Percentiles rank a stretch among this genome's conserved stretches.
These are phyloP conservation scores for Drosophila kambysellisi DNA, from an alignment of 2,888 invertebrate genomes.

Conservation along the genomic window DNA sequence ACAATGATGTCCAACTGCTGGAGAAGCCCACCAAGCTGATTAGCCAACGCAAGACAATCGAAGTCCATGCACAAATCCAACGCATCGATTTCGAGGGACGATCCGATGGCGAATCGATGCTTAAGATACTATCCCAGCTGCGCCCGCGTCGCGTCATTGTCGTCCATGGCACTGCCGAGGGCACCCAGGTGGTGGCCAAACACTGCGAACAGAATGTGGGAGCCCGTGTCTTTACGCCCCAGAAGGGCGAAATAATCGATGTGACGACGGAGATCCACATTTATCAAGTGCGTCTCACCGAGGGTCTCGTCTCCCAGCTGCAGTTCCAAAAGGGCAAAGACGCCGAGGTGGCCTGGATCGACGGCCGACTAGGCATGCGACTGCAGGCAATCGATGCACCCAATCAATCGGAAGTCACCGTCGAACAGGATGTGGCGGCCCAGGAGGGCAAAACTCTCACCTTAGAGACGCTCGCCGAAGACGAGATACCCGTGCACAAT, in stretches of 20 bases:
- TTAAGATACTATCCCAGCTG: slow-evolving; percentile 92
- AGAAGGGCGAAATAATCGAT: slow-evolving; percentile 93
- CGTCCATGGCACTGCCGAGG: slow-evolving; percentile 90
- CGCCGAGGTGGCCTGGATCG: slow-evolving; percentile 98
- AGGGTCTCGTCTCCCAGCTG: slow-evolving; percentile 94
- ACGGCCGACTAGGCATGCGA: slow-evolving; percentile 90
- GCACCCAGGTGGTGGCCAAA: slow-evolving; percentile 89
- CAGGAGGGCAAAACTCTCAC: slow-evolving; percentile 88
- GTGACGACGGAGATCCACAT: slow-evolving; percentile 99
- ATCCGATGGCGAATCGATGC: slow-evolving; percentile 93
- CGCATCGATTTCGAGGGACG: slow-evolving; percentile 99
- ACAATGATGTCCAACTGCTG: slow-evolving; percentile 83
- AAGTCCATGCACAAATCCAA: slow-evolving; percentile 93
- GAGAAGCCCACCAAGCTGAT: slow-evolving; percentile 97
- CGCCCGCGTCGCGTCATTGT: slow-evolving; percentile 93
- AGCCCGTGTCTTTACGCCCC: slow-evolving; percentile 93
- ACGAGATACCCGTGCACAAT: slow-evolving; percentile 89
- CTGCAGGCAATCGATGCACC: slow-evolving; percentile 87
- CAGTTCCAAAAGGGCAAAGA: slow-evolving; percentile 94
- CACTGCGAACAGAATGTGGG: slow-evolving; percentile 90
- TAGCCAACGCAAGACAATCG: slow-evolving; percentile 89
- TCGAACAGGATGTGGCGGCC: slow-evolving; percentile 72
- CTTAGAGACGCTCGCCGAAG: slow-evolving; percentile 88
- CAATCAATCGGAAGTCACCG: slow-evolving; percentile 66
- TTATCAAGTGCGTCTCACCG: slow-evolving; percentile 97